A percentile compares a stretch with the other conserved stretches of the same genome.
phyloP scores from a whole-genome alignment of 2,113 vertebrate genomes.

The Pontoporia blainvillei region DNA sequence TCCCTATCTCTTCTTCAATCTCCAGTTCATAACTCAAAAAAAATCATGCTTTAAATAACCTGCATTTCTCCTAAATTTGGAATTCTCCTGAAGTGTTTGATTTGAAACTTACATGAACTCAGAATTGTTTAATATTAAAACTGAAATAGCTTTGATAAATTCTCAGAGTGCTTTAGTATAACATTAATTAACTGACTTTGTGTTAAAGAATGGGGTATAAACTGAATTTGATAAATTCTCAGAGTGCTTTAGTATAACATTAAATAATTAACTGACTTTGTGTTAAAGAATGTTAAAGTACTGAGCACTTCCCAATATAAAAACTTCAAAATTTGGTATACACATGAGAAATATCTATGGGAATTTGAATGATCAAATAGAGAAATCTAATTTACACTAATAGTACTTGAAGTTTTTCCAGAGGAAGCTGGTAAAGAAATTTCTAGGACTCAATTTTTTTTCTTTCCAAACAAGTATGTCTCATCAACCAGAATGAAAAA shows the following conservation, averaged over 20 bases:
- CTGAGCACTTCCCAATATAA: not conserved
- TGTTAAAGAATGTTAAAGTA: not conserved
- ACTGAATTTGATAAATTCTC: not conserved
- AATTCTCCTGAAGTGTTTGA: not conserved
- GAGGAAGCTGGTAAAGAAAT: not conserved
- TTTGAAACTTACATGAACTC: not conserved
- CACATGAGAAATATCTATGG: not conserved
- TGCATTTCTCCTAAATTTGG: not conserved
- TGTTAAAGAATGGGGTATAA: not conserved
- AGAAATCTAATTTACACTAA: not conserved
- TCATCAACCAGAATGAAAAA: not conserved
- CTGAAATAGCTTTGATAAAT: not conserved
- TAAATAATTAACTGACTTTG: not conserved
- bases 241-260: not conserved
- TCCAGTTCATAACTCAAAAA: not conserved
- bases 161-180: not conserved
- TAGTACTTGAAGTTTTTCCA: not conserved
- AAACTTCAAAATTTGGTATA: not conserved
- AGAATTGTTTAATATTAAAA: not conserved
- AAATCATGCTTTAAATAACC: not conserved
- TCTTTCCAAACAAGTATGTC: not conserved
- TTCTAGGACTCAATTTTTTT: not conserved
- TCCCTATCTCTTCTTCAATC: not conserved
- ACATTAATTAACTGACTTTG: not conserved
- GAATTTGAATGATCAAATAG: not conserved